phyloP scores from a whole-genome alignment of 2,888 invertebrate genomes.

The Leptopilina drosophilae region DNA sequence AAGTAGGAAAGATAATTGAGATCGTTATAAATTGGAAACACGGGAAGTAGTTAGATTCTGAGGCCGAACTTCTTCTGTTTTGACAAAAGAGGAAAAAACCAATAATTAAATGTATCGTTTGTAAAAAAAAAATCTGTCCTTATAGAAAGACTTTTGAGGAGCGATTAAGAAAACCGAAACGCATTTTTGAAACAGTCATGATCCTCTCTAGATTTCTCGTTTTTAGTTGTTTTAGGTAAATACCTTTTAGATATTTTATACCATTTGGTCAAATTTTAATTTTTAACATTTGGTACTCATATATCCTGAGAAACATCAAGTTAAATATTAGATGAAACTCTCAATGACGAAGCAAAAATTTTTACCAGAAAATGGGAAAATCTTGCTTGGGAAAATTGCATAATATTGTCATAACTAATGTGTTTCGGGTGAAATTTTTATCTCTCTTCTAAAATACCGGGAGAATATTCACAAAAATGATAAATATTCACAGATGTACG shows the following conservation, averaged over 20 bases:
- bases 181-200: neutral
- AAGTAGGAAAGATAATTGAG: too few species aligned
- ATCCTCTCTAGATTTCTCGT: neutral
- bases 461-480: too few species aligned
- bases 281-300: too few species aligned
- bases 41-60: neutral
- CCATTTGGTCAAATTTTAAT: neutral
- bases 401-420: conserved; percentile 24
- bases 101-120: conserved; percentile 25
- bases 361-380: neutral
- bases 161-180: too few species aligned
- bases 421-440: neutral
- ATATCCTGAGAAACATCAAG: conserved; percentile 8
- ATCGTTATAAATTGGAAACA: too few species aligned
- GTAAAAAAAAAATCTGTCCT: neutral
- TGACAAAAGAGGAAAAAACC: neutral
- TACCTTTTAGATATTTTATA: too few species aligned
- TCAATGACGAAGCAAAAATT: conserved; percentile 2
- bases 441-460: neutral
- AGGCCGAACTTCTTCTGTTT: neutral
- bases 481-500: too few species aligned
- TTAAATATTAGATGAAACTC: neutral
- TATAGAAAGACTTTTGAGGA: too few species aligned
- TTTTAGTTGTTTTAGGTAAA: too few species aligned
- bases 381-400: neutral